Evolutionary conservation across 1,140 invertebrate genomes (phyloP).

Genomic region (Stegodyphus dumicola): DNA sequence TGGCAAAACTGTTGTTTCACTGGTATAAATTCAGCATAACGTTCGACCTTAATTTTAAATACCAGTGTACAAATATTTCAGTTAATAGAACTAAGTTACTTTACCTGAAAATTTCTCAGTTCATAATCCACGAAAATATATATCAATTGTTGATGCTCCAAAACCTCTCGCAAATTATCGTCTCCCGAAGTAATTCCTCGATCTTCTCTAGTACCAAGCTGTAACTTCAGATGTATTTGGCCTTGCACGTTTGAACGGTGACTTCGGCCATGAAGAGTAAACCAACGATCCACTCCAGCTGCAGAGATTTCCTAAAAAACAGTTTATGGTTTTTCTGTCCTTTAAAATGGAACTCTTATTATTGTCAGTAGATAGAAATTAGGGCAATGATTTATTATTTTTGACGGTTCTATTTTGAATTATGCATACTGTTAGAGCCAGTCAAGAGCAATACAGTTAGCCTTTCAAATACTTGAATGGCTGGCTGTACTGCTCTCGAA

Average conservation of each 20-base stretch:
- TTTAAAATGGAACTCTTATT: not conserved
- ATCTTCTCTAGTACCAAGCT: slow-evolving; percentile 91
- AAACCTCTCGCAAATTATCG: slow-evolving; percentile 82
- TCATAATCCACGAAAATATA: slow-evolving; percentile 85
- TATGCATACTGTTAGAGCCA: too few species aligned
- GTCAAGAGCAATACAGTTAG: too few species aligned
- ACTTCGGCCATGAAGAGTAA: slow-evolving; percentile 86
- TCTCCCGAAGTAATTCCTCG: slow-evolving; percentile 72
- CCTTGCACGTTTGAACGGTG: slow-evolving; percentile 90
- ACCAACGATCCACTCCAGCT: slow-evolving; percentile 90
- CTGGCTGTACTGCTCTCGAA: too few species aligned
- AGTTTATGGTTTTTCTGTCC: not conserved
- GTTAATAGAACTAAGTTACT: too few species aligned
- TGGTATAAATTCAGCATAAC: too few species aligned
- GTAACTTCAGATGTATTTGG: slow-evolving; percentile 84
- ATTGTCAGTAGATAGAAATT: too few species aligned
- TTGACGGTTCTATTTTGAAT: too few species aligned
- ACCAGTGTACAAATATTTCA: too few species aligned
- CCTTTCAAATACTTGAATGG: too few species aligned
- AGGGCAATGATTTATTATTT: too few species aligned
- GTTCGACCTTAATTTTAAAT: too few species aligned
- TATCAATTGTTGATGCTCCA: slow-evolving; percentile 87
- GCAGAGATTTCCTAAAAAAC: slow-evolving; percentile 87
- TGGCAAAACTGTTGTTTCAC: too few species aligned
- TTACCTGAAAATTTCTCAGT: slow-evolving; percentile 73